These are phyloP conservation scores for Brachyptera risi DNA, from an alignment of 2,888 invertebrate genomes.

Conservation along the genomic window DNA sequence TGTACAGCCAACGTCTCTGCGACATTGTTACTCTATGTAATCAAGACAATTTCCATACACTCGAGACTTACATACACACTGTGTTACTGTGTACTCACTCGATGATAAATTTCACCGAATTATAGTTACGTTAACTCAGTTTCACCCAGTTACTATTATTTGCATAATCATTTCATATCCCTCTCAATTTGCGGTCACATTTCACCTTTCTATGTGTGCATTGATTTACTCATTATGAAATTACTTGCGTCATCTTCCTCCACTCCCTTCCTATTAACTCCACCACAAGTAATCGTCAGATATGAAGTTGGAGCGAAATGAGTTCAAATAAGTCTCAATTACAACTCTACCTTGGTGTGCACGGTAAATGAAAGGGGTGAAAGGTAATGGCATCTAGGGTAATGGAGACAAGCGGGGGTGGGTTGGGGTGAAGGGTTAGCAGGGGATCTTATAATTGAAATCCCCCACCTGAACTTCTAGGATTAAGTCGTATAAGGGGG, in stretches of 20 bases:
- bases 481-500: constrained; percentile 24
- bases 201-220: constrained; percentile 8
- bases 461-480: constrained; percentile 32
- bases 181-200: constrained; percentile 10
- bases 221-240: constrained; percentile 21
- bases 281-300: constrained; percentile 36
- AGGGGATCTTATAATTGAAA: constrained; percentile 30
- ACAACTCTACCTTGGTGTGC: constrained; percentile 28
- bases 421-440: constrained; percentile 2
- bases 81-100: too few species aligned
- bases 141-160: not conserved
- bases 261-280: constrained; percentile 23
- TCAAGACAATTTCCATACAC: not conserved
- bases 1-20: too few species aligned
- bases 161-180: not conserved
- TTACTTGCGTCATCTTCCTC: constrained; percentile 10
- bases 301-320: constrained; percentile 38
- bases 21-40: too few species aligned
- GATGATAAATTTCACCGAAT: too few species aligned
- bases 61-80: too few species aligned
- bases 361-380: constrained; percentile 27
- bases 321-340: constrained; percentile 37
- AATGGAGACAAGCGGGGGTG: constrained; percentile 20
- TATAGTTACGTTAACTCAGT: not conserved
- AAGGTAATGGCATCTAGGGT: constrained; percentile 28